Percentiles rank a stretch among this genome's conserved stretches.
These are phyloP conservation scores for Alitta virens DNA, from an alignment of 2,888 invertebrate species.

Conservation along the genomic window DNA sequence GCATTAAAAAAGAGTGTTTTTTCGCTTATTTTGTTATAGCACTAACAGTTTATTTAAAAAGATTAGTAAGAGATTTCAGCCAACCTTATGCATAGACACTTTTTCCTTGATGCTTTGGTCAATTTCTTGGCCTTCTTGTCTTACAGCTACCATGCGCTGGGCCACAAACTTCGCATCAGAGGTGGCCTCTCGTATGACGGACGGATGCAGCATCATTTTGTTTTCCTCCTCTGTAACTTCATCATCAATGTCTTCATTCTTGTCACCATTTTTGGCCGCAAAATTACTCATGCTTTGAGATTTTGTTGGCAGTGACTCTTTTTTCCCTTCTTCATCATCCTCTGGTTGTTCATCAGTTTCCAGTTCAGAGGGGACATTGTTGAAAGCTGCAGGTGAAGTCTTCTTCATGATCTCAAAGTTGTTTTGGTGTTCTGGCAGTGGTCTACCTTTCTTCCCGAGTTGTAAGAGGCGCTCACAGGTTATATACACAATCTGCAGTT, in stretches of 20 bases:
- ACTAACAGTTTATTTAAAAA: too few relatives aligned
- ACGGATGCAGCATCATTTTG: slow-evolving; percentile 47
- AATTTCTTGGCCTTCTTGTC: too few relatives aligned
- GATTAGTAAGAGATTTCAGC: too few relatives aligned
- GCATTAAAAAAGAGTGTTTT: too few relatives aligned
- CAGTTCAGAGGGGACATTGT: background rate
- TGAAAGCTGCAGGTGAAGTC: slow-evolving; percentile 1
- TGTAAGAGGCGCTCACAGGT: slow-evolving; percentile 73
- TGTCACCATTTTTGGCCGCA: slow-evolving; percentile 34
- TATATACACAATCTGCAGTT: slow-evolving; percentile 69
- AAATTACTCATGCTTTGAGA: slow-evolving; percentile 4
- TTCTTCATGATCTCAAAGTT: slow-evolving; percentile 1
- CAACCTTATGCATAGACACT: too few relatives aligned
- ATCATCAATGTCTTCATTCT: slow-evolving; percentile 26
- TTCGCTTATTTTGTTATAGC: too few relatives aligned
- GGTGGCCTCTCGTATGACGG: too few relatives aligned
- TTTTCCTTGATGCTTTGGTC: too few relatives aligned
- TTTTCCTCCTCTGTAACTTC: background rate
- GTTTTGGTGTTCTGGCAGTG: slow-evolving; percentile 1
- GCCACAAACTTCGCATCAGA: too few relatives aligned
- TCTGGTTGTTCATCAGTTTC: too few relatives aligned
- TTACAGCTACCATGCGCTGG: too few relatives aligned
- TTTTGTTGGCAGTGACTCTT: background rate
- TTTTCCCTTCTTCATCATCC: background rate
- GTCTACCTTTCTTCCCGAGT: slow-evolving; percentile 15